Evolutionary conservation across 1,140 invertebrate species (phyloP), one percentile per base, ranked within the genome.

Genomic region (Acromyrmex charruanus): DNA sequence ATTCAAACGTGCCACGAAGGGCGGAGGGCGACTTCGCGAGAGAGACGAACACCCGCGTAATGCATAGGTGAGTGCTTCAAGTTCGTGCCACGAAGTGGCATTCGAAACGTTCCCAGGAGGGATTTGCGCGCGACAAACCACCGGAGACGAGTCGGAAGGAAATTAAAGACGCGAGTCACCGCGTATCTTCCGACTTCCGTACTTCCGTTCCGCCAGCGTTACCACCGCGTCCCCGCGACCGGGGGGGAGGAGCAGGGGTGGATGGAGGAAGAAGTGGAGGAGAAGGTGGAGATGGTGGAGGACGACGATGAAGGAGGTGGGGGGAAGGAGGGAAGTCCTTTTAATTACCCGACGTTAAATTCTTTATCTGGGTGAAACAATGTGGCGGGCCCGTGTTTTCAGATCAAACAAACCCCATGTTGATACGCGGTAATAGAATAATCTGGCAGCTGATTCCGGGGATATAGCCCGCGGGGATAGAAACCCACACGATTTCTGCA

Each of bases 391-490:
- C 89, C 90, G 92, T 95, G 94, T 95, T 95, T 95, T 95, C 94
- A 95, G 93, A 95, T 91, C 94, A 95, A 95, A 95, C 95, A 95
- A 93, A 91, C 92, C 92, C 93, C 87, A 95, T 95, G 95, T 95
- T 95, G 95, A 95, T 95, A 95, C 95, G 93, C 95, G 93, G 95
- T 95, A 95, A 95, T 95, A 95, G 95, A 95, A 95, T 95, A 95
- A 95, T 95, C 95, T 95, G 95, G 94, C 95, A 94, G 94, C 94
- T 95, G 95, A 95, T 95, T 95, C 93, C 94, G 93, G 93, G 94
- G 94, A 95, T 95, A 95, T 95, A 94, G 94, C 95, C 94, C 86
- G 92, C 91, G 93, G 95, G 92, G 94, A 93, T 94, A 93, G 93
- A 93, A 93, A 94, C 92, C 92, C 92, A 92, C 93, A 91, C 92